phyloP scores from a whole-genome alignment of 2,113 vertebrate genomes.

The Ictalurus punctatus region DNA sequence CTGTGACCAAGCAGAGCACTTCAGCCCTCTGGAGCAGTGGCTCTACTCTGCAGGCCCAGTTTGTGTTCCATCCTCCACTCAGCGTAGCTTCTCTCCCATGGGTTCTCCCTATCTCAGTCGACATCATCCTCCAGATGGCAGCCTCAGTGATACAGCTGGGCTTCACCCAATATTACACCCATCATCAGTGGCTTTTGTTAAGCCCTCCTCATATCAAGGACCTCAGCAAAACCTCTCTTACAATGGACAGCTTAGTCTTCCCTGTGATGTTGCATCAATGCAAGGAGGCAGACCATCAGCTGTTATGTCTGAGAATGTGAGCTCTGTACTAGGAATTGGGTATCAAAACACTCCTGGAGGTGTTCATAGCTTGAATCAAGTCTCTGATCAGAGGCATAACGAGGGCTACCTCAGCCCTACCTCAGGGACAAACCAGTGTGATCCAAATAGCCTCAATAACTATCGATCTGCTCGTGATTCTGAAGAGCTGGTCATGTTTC shows the following conservation, averaged over 20 bases:
- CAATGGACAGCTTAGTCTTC: slow-evolving; percentile 60
- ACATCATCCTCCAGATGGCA: slow-evolving; percentile 68
- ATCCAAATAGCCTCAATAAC: slow-evolving; percentile 9
- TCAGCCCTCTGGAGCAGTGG: slow-evolving; percentile 68
- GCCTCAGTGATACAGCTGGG: slow-evolving; percentile 71
- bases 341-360: slow-evolving; percentile 26
- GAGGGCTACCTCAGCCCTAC: slow-evolving; percentile 10
- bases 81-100: slow-evolving; percentile 68
- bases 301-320: slow-evolving; percentile 30
- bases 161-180: slow-evolving; percentile 58
- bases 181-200: slow-evolving; percentile 67
- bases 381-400: slow-evolving; percentile 26
- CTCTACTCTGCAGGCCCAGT: slow-evolving; percentile 74
- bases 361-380: slow-evolving; percentile 18
- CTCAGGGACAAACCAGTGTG: slow-evolving; percentile 25
- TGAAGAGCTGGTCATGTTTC: not conserved
- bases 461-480: not conserved
- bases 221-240: slow-evolving; percentile 76
- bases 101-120: slow-evolving; percentile 69
- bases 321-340: slow-evolving; percentile 14
- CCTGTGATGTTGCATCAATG: not conserved
- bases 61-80: slow-evolving; percentile 66
- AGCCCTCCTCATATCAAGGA: slow-evolving; percentile 79
- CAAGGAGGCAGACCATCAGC: slow-evolving; percentile 17
- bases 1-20: slow-evolving; percentile 60